Evolutionary conservation across 2,113 vertebrate genomes (phyloP).

Genomic region (Cyrtonyx montezumae): DNA sequence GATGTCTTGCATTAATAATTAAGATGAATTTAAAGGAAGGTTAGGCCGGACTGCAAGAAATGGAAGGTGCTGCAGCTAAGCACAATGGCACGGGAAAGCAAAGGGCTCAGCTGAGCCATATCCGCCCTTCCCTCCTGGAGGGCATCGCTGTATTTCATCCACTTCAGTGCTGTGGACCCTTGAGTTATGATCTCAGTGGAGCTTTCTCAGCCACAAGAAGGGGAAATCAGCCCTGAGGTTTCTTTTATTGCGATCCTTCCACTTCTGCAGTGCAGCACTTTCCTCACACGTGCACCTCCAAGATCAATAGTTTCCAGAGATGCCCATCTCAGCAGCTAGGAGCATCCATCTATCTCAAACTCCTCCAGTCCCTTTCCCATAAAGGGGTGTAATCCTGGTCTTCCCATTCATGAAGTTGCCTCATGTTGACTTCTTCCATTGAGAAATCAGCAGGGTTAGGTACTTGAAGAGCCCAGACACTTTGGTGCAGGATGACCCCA

Average conservation of each 20-base stretch:
- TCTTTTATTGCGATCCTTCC: background rate
- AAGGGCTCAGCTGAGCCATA: background rate
- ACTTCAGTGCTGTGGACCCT: background rate
- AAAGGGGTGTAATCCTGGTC: background rate
- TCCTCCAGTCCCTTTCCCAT: accelerated
- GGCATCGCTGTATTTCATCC: background rate
- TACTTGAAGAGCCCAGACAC: background rate
- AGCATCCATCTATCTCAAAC: background rate
- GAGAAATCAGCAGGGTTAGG: background rate
- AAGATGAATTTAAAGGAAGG: background rate
- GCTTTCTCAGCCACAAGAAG: background rate
- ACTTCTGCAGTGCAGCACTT: background rate
- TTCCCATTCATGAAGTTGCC: background rate
- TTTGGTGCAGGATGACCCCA: background rate
- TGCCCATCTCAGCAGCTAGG: background rate
- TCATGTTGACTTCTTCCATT: background rate
- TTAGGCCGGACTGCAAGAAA: background rate
- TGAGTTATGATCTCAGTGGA: background rate
- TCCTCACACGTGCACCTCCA: no score
- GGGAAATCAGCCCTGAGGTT: background rate
- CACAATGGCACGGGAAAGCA: background rate
- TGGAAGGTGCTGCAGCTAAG: background rate
- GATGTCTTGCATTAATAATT: background rate
- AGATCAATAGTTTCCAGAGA: background rate
- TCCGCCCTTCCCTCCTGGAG: background rate